Base-by-base conservation (phyloP, 2,888 invertebrate genomes). In the Sphinx pinastri region DNA sequence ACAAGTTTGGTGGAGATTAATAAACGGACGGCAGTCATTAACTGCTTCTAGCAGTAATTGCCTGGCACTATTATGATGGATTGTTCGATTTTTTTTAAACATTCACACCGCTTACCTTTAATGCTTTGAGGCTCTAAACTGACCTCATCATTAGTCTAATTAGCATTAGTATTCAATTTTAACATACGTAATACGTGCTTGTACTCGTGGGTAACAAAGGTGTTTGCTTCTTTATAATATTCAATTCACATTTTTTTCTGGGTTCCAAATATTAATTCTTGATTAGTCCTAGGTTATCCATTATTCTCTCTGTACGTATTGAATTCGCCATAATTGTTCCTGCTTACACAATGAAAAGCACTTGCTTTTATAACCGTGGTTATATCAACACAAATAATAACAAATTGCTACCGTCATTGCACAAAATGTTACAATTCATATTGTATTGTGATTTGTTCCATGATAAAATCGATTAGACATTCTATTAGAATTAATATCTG, bases 21-120 rank as follows among this genome's bases (percentile, higher is more conserved):
- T 91, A 91, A 76, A 91, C 88, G 87, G 87, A 87, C 84, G 88
- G 84, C 85, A 88, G 89, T 91, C 91, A 93, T 93, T 93, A 94
- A 92, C 63, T 91, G 91, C 91, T 89, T 85, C 89, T 87, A 90
- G 88, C 89, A 88, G 89, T 92, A 93, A 94, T 91, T 91, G 91
- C 88, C 84, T 85, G 87, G 88, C 89, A 88, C 89, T 89, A 90
- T 88, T 90, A 93, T 93, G 93, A 93, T 93, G 90, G 90, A 93
- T 93, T 89, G 92, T 91, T 84, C 81, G 79, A 87, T 89, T 89
- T 92, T 91, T 90, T 88, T 90, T 81, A 85, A 86, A 86, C 84
- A 87, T 89, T 90, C 90, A 89, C 90, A 89, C 85, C 84, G 77
- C 81, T 81, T 82, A 81, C 81, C 58, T 86, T 88, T 84, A 89